These are phyloP conservation scores for Eupithecia subfuscata DNA, from an alignment of 2,888 invertebrate species.

Conservation along the genomic window DNA sequence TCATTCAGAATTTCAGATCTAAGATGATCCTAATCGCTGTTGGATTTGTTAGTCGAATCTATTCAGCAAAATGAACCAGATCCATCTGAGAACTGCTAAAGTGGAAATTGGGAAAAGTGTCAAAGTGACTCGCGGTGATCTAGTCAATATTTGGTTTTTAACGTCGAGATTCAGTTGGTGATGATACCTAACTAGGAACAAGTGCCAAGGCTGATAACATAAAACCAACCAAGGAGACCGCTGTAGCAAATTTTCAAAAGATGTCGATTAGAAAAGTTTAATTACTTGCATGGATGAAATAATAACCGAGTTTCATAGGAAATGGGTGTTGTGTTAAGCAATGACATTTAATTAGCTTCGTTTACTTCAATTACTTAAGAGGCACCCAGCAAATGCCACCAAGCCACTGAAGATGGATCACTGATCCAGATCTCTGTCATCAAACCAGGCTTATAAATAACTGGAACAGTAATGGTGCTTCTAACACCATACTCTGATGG, in stretches of 20 bases:
- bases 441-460: conserved; percentile 4
- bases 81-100: neutral
- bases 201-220: neutral
- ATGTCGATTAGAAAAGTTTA: neutral
- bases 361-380: neutral
- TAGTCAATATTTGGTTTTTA: neutral
- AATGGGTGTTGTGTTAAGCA: neutral
- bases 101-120: neutral
- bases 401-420: neutral
- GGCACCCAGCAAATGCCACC: neutral
- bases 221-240: neutral
- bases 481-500: conserved; percentile 21
- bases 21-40: neutral
- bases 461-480: conserved; percentile 6
- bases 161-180: neutral
- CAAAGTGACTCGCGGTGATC: no score
- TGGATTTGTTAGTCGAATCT: neutral
- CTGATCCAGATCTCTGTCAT: conserved; percentile 5
- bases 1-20: neutral
- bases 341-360: neutral
- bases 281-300: neutral
- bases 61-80: neutral
- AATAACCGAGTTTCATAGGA: neutral
- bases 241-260: neutral
- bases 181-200: neutral